Evolutionary conservation across 2,797 vertebrate species (phyloP).

Genomic region (Gymnopithys bicolor): DNA sequence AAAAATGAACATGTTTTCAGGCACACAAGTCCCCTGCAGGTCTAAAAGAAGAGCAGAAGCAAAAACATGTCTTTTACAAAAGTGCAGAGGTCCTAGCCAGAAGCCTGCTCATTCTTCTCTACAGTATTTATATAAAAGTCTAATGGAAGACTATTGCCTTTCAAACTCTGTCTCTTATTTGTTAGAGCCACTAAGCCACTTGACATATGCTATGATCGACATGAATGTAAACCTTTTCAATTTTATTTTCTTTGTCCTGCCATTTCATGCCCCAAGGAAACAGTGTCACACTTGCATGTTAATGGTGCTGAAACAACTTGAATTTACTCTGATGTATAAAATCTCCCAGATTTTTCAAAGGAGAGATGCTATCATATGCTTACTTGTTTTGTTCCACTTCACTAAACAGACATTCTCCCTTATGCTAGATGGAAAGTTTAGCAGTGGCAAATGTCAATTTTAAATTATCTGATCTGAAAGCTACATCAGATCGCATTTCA

Average conservation of each 20-base stretch:
- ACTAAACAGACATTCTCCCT: slow-evolving; percentile 48
- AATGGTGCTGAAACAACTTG: slow-evolving; percentile 7
- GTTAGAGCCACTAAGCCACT: background rate
- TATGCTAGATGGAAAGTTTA: slow-evolving; percentile 45
- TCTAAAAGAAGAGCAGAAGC: slow-evolving; percentile 5
- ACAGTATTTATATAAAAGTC: background rate
- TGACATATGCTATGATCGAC: background rate
- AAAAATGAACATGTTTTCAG: slow-evolving; percentile 10
- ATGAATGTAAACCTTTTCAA: background rate
- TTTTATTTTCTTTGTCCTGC: background rate
- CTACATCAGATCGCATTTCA: background rate
- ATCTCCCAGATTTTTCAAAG: slow-evolving; percentile 40
- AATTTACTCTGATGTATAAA: background rate
- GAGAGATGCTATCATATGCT: slow-evolving; percentile 12
- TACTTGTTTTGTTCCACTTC: slow-evolving; percentile 38
- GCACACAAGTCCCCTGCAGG: background rate
- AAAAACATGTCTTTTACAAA: background rate
- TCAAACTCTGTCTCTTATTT: background rate
- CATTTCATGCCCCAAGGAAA: background rate
- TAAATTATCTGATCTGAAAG: slow-evolving; percentile 37
- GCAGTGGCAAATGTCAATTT: slow-evolving; percentile 50
- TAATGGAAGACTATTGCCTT: background rate
- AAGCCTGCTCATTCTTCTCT: background rate
- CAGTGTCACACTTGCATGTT: background rate
- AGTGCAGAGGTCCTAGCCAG: background rate